Evolutionary conservation across 1,140 invertebrate species (phyloP), one percentile per base, ranked within the genome.

Genomic region (Drosophila pruinosa): DNA sequence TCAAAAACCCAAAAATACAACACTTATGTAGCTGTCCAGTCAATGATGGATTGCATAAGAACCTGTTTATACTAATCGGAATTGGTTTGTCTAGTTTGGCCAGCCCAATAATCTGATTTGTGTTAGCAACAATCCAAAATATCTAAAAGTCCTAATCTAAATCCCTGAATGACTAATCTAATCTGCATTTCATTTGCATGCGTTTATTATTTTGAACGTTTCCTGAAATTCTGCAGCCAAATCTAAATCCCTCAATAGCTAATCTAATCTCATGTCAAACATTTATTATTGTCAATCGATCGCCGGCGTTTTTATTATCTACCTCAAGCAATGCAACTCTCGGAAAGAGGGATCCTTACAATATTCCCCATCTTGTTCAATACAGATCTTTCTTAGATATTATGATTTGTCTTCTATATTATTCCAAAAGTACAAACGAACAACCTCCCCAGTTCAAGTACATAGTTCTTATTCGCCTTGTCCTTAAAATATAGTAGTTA

Each of bases 31-130:
- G 45, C 3, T 19, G 10, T 14, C 26, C 4, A 19, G 38, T 21
- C 5, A 38, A 21, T 56, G 28, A 12, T 24, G 52, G 3, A 57
- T 57, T 57, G 62, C 52, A 19, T 45, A 56, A 56, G 52, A 12
- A 19, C 19, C 26, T 10, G 17, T 19, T 19, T 15, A 8, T 14
- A 54, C 0, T 4, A 3, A 10, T 21, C 22, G 8, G n/a, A 38
- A 43, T 28, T 10, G 7, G 47, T 8, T 8, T 45, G 19, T 10
- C 4, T 15, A 15, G 2, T 21, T n/a, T 26, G 2, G 31, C 6
- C n/a, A n/a, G n/a, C n/a, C n/a, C n/a, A 3, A 19, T 22, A n/a
- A 4, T 34, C 34, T 52, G n/a, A 38, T 31, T 31, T 28, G 8
- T 10, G 31, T 3, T n/a, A 14, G 6, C 26, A 8, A 28, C 8